A percentile compares a stretch with the other conserved stretches of the same genome.
These are phyloP conservation scores for Nothura maculosa DNA, from an alignment of 2,797 vertebrate genomes.

Conservation along the genomic window DNA sequence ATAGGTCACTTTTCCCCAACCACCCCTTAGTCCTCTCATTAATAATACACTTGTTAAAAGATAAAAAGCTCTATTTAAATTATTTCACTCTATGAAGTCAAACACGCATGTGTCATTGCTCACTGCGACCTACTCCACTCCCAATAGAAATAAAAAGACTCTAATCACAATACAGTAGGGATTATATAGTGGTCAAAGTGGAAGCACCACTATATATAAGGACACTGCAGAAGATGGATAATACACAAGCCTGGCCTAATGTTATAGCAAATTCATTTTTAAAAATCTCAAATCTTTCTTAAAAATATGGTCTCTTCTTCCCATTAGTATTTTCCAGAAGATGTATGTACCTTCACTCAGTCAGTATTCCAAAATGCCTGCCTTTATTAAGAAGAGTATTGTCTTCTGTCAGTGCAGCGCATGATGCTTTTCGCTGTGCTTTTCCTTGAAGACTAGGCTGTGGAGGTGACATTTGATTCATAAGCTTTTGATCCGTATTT, in stretches of 20 bases:
- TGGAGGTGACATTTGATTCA: neutral
- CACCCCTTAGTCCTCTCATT: neutral
- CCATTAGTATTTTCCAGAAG: neutral
- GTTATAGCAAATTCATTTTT: neutral
- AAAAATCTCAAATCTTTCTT: neutral
- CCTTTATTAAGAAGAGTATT: neutral
- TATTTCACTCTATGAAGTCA: neutral
- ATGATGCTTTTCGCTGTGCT: neutral
- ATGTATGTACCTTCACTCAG: neutral
- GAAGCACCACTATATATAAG: neutral
- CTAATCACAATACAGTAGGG: neutral
- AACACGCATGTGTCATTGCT: neutral
- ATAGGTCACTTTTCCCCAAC: neutral
- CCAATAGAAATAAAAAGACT: neutral
- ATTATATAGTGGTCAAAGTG: neutral
- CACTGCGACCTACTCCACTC: neutral
- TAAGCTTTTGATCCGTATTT: neutral
- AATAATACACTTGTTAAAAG: neutral
- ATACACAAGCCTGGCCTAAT: neutral
- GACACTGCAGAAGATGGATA: neutral
- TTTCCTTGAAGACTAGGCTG: neutral
- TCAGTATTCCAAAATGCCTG: neutral
- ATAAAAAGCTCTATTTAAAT: neutral
- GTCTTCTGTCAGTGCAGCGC: neutral
- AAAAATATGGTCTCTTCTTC: fast-evolving